Base-by-base conservation (phyloP, 2,888 invertebrate species). In the Macrosoma leucophasiata region DNA sequence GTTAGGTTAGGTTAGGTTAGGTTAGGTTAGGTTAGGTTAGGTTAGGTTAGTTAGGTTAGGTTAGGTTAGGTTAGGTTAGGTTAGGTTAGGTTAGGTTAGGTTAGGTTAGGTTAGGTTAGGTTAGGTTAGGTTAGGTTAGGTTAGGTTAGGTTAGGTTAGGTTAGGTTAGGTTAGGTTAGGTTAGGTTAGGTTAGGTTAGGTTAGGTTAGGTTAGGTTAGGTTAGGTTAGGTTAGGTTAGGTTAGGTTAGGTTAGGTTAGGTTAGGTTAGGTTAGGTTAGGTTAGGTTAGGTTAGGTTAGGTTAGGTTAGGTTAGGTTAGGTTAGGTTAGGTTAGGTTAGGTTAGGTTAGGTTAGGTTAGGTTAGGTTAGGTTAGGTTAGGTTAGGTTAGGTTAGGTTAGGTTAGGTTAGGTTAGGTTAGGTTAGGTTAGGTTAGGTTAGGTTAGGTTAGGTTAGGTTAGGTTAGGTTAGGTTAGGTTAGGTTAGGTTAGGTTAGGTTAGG, bases 1-100 rank as follows among this genome's bases (percentile, higher is more conserved):
- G 47, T 46, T 47, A 46, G 48, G 49, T 45, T 46, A 43, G 46
- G 50, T 43, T 48, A 49, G 46, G 48, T 43, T 50, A 46, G 49
- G 46, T 43, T 45, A 45, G 46, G 49, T 48, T 46, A 47, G 46
- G 50, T 44, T 44, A 43, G 46, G 44, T 44, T 48, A 41, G 40
- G 44, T 41, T 38, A 43, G 44, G 41, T 39, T 40, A 43, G 32
- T 24, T 33, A 21, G 27, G 28, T 13, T 33, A 27, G 27, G 33
- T 21, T 31, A 31, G 31, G 27, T 27, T 33, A 27, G 33, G 33
- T 27, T 24, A 31, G 31, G 23, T 24, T 31, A 31, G 31, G 31
- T 31, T 31, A 31, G 23, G 31, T 24, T 31, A 31, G 33, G 33
- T 33, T 33, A 33, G 27, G 33, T 19, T 27, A 28, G 28, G 28